phyloP scores from a whole-genome alignment of 2,797 vertebrate species.

The Acanthurus leucopareius region DNA sequence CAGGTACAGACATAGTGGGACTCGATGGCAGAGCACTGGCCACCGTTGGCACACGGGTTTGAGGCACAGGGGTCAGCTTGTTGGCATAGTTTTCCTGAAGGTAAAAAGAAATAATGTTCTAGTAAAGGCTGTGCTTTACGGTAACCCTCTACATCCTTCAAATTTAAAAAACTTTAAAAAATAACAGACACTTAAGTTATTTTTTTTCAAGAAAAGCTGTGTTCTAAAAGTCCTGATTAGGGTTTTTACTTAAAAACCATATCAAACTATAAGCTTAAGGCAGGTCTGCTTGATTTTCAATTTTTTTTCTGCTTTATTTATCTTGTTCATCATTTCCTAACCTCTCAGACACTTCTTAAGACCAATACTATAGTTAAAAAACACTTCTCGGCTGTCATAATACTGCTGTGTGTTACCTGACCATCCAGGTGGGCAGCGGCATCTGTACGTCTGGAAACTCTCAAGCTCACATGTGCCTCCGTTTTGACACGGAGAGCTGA shows the following conservation, averaged over 20 bases:
- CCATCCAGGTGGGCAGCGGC: constrained; percentile 94
- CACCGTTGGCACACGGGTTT: constrained; percentile 94
- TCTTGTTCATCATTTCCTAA: not conserved
- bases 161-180: not conserved
- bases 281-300: not conserved
- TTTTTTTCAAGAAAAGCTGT: not conserved
- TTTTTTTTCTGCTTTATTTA: not conserved
- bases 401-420: constrained; percentile 85
- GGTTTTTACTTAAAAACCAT: not conserved
- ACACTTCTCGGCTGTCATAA: not conserved
- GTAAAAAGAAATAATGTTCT: not conserved
- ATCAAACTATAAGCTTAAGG: not conserved
- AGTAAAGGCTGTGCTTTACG: not conserved
- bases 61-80: constrained; percentile 95
- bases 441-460: constrained; percentile 87
- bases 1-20: constrained; percentile 90
- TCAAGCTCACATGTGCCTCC: constrained; percentile 92
- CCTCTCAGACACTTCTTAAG: not conserved
- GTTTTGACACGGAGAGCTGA: constrained; percentile 91
- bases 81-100: constrained; percentile 91
- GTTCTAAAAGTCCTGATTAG: not conserved
- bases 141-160: not conserved
- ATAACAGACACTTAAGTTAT: not conserved
- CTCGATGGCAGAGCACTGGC: constrained; percentile 89
- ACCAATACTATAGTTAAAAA: not conserved